Percentiles rank a stretch among this genome's conserved stretches.
phyloP scores from a whole-genome alignment of 2,113 vertebrate species.

The Nycticryphes semicollaris region DNA sequence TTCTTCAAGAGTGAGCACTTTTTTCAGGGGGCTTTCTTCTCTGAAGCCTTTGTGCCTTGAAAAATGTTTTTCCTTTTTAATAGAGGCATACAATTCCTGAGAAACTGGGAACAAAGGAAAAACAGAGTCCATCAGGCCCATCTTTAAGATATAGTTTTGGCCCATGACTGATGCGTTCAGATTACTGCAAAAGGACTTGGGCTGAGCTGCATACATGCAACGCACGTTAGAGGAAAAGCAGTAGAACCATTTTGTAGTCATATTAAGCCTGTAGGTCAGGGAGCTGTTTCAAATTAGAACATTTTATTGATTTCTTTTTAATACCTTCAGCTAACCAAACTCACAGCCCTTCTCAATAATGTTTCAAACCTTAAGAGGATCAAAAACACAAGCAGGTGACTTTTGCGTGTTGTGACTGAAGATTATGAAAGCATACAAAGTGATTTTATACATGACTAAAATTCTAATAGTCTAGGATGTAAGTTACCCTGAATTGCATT shows the following conservation, averaged over 20 bases:
- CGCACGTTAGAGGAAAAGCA: neutral
- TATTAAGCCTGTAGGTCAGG: neutral
- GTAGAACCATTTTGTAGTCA: neutral
- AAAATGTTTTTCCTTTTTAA: neutral
- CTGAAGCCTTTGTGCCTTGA: neutral
- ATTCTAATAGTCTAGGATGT: neutral
- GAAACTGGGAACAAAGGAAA: neutral
- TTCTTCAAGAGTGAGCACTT: neutral
- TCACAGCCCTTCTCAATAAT: neutral
- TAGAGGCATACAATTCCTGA: neutral
- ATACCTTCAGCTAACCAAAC: slow-evolving; percentile 2
- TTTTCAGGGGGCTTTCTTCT: neutral
- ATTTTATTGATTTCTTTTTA: slow-evolving; percentile 28
- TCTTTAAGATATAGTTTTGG: neutral
- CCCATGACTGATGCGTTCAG: neutral
- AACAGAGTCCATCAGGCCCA: fast-evolving
- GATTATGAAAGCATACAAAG: neutral
- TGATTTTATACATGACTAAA: neutral
- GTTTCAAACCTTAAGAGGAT: neutral
- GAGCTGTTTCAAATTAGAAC: slow-evolving; percentile 1
- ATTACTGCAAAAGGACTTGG: fast-evolving
- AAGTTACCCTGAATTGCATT: neutral
- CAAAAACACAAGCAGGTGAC: neutral
- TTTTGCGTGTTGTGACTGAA: neutral
- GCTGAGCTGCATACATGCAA: neutral